These are phyloP conservation scores for Paralinhomoeus sp. DNA, from an alignment of 2,888 invertebrate species.

Conservation along the genomic window DNA sequence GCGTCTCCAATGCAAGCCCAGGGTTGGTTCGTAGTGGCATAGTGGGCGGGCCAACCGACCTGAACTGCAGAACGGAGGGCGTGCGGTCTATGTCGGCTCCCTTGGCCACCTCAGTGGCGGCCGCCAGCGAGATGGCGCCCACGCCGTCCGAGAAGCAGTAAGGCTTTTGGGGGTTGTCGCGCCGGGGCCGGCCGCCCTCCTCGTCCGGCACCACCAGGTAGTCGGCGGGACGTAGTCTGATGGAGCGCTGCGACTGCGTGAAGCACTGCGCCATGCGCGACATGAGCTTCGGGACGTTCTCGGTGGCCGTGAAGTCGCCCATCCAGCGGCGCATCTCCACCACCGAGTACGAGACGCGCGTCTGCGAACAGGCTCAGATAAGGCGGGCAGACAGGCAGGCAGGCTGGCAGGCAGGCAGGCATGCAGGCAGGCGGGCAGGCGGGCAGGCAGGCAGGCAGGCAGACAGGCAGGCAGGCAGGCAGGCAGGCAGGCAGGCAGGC, in stretches of 20 bases:
- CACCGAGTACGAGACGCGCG: too few relatives aligned
- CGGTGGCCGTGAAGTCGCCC: slow-evolving; percentile 15
- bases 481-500: too few relatives aligned
- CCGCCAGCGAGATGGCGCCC: slow-evolving; percentile 8
- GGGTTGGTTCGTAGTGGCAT: too few relatives aligned
- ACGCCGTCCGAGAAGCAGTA: slow-evolving; percentile 20
- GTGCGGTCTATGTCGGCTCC: slow-evolving; percentile 7
- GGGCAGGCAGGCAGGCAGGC: too few relatives aligned
- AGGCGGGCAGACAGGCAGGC: too few relatives aligned
- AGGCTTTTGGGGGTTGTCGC: background rate
- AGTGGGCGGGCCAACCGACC: background rate
- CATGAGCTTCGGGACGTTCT: slow-evolving; percentile 24
- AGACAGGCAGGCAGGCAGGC: too few relatives aligned
- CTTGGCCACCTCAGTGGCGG: slow-evolving; percentile 4
- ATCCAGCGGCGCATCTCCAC: slow-evolving; percentile 13
- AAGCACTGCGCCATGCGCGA: slow-evolving; percentile 28
- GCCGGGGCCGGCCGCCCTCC: slow-evolving; percentile 7
- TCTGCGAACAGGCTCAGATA: too few relatives aligned
- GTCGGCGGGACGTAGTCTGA: slow-evolving; percentile 6
- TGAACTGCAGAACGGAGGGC: slow-evolving; percentile 14
- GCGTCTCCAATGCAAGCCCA: too few relatives aligned
- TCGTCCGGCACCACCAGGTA: slow-evolving; percentile 11
- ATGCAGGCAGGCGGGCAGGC: too few relatives aligned
- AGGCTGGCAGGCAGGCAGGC: too few relatives aligned
- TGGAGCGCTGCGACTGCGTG: slow-evolving; percentile 17